Conservation (phyloP, 2,113 vertebrate species). For the Urocolius indicus region DNA sequence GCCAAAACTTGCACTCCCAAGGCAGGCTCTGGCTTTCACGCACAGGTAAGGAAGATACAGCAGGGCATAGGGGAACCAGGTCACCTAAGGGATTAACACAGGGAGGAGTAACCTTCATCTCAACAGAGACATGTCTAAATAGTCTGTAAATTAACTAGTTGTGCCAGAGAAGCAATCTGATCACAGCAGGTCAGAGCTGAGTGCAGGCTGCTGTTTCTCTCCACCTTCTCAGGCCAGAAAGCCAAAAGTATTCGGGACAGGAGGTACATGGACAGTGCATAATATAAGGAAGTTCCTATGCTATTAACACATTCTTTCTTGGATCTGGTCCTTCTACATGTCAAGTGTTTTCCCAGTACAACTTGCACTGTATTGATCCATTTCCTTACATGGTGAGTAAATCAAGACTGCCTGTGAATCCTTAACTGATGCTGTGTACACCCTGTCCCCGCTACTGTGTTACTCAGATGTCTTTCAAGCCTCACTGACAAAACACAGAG, state of each 20-base stretch:
- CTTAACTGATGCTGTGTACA: neutral
- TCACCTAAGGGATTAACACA: neutral
- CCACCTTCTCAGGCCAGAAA: neutral
- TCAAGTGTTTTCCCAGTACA: neutral
- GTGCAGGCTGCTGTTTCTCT: neutral
- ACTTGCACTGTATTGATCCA: rapidly evolving
- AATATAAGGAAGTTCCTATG: neutral
- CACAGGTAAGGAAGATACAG: neutral
- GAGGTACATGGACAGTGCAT: rapidly evolving
- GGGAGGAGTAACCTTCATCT: neutral
- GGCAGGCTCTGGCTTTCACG: neutral
- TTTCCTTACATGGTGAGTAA: neutral
- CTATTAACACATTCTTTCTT: neutral
- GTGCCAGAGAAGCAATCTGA: neutral
- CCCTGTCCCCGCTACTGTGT: neutral
- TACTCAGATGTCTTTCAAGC: neutral
- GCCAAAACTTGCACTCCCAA: neutral
- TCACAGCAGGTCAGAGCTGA: neutral
- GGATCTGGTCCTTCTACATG: neutral
- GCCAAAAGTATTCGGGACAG: neutral
- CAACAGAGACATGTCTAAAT: neutral
- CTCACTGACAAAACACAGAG: neutral
- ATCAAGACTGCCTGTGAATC: neutral
- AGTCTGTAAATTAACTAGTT: neutral
- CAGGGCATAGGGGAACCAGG: neutral